Evolutionary conservation across 2,113 vertebrate species (phyloP), one percentile per base, ranked within the genome.

Genomic region (Phrynocephalus versicolor): DNA sequence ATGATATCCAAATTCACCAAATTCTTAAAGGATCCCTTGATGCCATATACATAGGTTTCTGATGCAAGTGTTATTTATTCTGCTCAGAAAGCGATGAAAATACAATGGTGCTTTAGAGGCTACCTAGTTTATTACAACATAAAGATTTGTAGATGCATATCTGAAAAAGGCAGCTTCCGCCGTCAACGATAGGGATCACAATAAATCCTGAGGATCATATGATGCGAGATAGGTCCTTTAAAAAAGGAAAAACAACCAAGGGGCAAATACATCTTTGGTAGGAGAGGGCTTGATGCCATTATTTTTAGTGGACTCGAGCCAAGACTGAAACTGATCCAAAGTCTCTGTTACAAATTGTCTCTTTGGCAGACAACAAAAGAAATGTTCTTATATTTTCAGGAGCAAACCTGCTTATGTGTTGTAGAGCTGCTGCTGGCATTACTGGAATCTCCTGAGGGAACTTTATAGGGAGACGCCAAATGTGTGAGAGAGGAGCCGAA

Each of bases 381-480:
- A 81, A 85, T 91, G 73, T 80, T 3, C 2, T 65, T 1, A 1
- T 51, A 64, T 62, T 83, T 65, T 9, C 0, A 55, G 67, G 0
- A 2, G 73, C 60, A 0, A 0, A 85, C 81, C 41, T 86, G 82
- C 84, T 57, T 86, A 81, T 0, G 0, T 35, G 37, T 72, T 0
- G 7, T 30, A 85, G 12, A 37, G 76, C 89, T 86, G 80, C 89
- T 86, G 80, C 88, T 81, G 85, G 35, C 62, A 0, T 0, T 5
- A 79, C 23, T 57, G 14, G 86, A 81, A 81, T 76, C 89, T 37
- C 0, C 1, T 77, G 81, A 89, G 87, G 85, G 90, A 89, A 91
- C 86, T 79, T 81, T 0, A 3, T 81, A 83, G 70, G 85, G 45
- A 1, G 0, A 39, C 80, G 55, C 87, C 90, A 87, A 92, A 84